Percentiles rank a stretch among this genome's conserved stretches.
phyloP scores from a whole-genome alignment of 2,797 vertebrate species.

The Sciurus vulgaris region DNA sequence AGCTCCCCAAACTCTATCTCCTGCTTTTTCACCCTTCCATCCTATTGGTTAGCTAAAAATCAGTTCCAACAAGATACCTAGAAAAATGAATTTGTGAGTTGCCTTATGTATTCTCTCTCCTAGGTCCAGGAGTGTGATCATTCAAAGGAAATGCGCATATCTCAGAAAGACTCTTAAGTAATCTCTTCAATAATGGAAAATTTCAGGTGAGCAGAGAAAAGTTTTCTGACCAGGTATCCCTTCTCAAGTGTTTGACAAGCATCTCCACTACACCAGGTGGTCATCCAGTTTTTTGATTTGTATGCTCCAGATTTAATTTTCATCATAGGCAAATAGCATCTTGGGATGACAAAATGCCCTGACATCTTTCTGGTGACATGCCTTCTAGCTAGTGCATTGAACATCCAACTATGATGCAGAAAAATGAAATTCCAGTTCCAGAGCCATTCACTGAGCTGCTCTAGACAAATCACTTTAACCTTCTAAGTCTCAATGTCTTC shows the following conservation, averaged over 20 bases:
- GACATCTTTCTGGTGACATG: neutral
- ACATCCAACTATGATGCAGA: neutral
- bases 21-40: neutral
- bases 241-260: neutral
- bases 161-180: neutral
- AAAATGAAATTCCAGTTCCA: neutral
- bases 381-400: rapidly evolving
- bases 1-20: neutral
- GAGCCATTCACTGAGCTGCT: neutral
- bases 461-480: neutral
- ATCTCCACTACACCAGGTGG: neutral
- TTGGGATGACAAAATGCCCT: neutral
- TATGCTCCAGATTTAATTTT: constrained; percentile 23
- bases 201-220: neutral
- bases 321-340: neutral
- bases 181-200: neutral
- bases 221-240: neutral
- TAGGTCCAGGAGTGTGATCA: neutral
- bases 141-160: constrained; percentile 22
- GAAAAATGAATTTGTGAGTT: neutral
- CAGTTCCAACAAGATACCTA: neutral
- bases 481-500: neutral
- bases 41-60: constrained; percentile 5
- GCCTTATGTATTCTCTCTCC: neutral
- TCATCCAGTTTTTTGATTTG: neutral